These are phyloP conservation scores for Micrastur ruficollis DNA, from an alignment of 2,797 vertebrate species.

Conservation along the genomic window DNA sequence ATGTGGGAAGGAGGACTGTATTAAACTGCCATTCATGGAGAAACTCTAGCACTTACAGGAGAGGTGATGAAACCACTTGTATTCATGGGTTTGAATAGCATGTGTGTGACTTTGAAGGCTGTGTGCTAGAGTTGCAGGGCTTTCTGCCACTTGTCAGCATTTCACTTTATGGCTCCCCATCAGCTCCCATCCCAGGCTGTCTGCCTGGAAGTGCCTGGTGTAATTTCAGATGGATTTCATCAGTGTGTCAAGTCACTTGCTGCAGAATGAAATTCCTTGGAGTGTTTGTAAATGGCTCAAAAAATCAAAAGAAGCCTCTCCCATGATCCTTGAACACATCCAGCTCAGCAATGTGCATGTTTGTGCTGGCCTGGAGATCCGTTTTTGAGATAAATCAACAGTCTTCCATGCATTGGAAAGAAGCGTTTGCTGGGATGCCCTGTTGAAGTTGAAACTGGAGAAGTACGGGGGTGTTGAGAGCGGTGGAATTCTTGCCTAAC, in stretches of 20 bases:
- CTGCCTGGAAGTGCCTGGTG: conserved; percentile 18
- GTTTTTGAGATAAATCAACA: background rate
- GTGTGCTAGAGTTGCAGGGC: background rate
- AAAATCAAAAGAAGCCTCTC: background rate
- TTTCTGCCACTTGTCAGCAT: background rate
- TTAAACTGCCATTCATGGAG: background rate
- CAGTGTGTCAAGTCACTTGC: background rate
- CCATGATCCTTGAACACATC: background rate
- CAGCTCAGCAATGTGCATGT: background rate
- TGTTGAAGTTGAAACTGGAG: background rate
- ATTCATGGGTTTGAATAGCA: background rate
- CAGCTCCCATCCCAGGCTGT: background rate
- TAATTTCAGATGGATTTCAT: conserved; percentile 10
- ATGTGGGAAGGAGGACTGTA: background rate
- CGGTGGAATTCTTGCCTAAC: background rate
- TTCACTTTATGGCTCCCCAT: background rate
- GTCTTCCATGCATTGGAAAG: background rate
- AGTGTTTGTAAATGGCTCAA: background rate
- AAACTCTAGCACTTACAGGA: background rate
- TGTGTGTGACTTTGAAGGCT: background rate
- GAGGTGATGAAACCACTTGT: background rate
- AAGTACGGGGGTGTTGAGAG: fast-evolving
- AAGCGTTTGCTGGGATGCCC: fast-evolving
- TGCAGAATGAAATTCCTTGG: conserved; percentile 5
- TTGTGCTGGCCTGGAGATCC: background rate